Base-by-base conservation (phyloP, 2,888 invertebrate species). In the Entomobrya multifasciata region DNA sequence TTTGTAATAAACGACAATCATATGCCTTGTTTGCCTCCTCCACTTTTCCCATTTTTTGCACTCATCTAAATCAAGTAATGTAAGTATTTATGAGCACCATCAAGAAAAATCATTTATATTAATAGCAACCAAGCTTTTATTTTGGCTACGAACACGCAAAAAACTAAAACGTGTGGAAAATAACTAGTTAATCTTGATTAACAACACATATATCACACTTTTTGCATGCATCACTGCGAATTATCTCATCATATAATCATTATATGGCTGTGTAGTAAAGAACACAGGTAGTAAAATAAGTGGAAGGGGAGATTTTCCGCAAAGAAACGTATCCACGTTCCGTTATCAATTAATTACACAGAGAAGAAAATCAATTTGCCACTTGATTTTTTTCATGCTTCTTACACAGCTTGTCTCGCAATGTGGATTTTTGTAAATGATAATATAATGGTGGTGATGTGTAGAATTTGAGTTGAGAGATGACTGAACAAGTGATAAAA, bases 401-500 rank as follows among this genome's bases (percentile, higher is more conserved):
- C n/a, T 17, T 52, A 44, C n/a, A n/a, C n/a, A n/a, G 47, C 25
- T 57, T 57, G 22, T 36, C 41, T 76, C 2, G 13, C 70, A 22
- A 52, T 77, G 77, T 77, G 30, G 77, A 65, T 84, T 84, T 81
- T 82, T 60, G 41, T 82, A 74, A 72, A 80, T 52, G 81, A 72
- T 70, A 41, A 49, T 62, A 81, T 72, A 76, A 77, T 84, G 65
- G 83, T 77, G 76, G 62, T 77, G 77, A 83, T 65, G 52, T 83
- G 74, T 17, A 62, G 72, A 60, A 60, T 44, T 55, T 52, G 76
- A 65, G 78, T 67, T 62, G 80, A 76, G 74, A 78, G 76, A 76
- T 80, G 78, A 60, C 60, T 80, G 86, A 74, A 76, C 80, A 86
- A 86, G 81, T 81, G 86, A 86, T 86, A 86, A 86, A 86, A 86